A percentile compares a stretch with the other conserved stretches of the same genome.
phyloP scores from a whole-genome alignment of 35 echinoderm and acorn worm species.

The Nesometra sesokonis region DNA sequence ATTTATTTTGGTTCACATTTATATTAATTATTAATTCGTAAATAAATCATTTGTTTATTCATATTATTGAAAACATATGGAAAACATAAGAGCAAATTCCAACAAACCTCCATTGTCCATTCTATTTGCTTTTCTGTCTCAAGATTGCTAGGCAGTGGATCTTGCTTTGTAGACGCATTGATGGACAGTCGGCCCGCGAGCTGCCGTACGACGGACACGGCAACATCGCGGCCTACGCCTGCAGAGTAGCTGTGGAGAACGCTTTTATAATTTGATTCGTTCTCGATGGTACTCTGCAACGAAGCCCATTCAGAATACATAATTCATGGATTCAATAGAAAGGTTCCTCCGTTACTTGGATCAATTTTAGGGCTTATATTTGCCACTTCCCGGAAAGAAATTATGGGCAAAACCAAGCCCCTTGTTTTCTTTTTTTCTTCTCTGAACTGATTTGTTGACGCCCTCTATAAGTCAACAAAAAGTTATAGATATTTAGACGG shows the following conservation, averaged over 20 bases:
- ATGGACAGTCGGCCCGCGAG: slow-evolving; percentile 42
- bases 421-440: neutral
- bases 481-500: neutral
- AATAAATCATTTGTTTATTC: too few relatives aligned
- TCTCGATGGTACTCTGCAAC: slow-evolving; percentile 55
- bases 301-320: slow-evolving; percentile 99
- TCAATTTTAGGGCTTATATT: neutral
- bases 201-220: slow-evolving; percentile 77
- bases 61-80: too few relatives aligned
- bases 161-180: slow-evolving; percentile 21
- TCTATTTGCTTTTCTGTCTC: slow-evolving; percentile 80
- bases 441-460: neutral
- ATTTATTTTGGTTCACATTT: too few relatives aligned
- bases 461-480: neutral
- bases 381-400: neutral
- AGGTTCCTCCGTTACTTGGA: neutral
- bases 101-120: slow-evolving; percentile 95
- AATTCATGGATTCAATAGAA: neutral
- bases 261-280: slow-evolving; percentile 61
- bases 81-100: neutral
- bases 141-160: slow-evolving; percentile 28
- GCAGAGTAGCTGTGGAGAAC: slow-evolving; percentile 72
- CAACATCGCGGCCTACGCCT: slow-evolving; percentile 74
- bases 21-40: too few relatives aligned
- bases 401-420: neutral